These are phyloP conservation scores for Philotrypesis tridentata DNA, from an alignment of 1,140 invertebrate species.

Conservation along the genomic window DNA sequence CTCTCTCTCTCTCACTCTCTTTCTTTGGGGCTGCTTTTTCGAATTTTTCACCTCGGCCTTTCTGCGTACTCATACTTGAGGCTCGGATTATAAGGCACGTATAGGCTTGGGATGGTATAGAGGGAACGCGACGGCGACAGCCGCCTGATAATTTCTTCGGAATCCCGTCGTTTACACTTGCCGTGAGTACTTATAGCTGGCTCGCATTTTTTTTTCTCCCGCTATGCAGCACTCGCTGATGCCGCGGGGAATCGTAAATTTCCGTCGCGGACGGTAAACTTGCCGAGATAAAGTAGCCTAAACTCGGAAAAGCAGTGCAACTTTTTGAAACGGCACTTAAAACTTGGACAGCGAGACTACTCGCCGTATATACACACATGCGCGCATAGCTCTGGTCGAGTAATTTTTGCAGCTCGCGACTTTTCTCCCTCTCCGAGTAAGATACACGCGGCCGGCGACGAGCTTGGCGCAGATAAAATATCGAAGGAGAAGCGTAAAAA, in stretches of 20 bases:
- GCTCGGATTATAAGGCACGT: no score
- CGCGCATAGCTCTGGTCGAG: neutral
- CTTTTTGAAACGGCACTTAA: constrained; percentile 10
- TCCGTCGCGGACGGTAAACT: neutral
- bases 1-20: no score
- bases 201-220: no score
- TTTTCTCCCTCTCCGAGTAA: no score
- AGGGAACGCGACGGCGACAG: no score
- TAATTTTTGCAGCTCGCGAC: constrained; percentile 22
- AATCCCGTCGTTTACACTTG: constrained; percentile 3
- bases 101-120: no score
- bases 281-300: neutral
- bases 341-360: neutral
- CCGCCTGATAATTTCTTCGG: neutral
- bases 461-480: no score
- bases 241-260: no score
- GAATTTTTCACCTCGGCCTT: neutral
- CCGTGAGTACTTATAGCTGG: no score
- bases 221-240: neutral
- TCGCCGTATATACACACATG: no score
- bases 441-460: no score
- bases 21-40: neutral
- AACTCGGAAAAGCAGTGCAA: neutral
- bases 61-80: no score
- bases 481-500: neutral